phyloP scores from a whole-genome alignment of 2,888 invertebrate genomes.

The Ichneumoninae sp. region DNA sequence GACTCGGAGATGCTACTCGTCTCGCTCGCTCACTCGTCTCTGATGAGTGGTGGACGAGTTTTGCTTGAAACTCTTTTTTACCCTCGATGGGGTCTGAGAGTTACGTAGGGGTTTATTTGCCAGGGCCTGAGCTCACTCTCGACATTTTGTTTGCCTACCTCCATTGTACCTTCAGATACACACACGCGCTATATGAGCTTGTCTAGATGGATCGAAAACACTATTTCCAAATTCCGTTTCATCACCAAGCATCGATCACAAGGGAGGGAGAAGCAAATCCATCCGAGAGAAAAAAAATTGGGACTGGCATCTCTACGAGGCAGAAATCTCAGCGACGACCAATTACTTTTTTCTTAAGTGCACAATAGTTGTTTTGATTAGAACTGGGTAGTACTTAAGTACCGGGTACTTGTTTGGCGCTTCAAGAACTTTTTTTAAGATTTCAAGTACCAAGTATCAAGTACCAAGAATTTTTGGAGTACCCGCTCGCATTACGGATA shows the following conservation, averaged over 20 bases:
- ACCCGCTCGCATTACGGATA: too few relatives aligned
- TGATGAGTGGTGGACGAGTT: constrained; percentile 49
- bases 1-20: constrained; percentile 1
- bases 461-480: too few relatives aligned
- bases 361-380: not conserved
- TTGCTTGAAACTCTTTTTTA: constrained; percentile 47
- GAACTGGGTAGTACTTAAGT: not conserved
- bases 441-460: too few relatives aligned
- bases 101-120: constrained; percentile 32
- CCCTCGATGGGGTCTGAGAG: constrained; percentile 31
- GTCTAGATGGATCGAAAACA: not conserved
- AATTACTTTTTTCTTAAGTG: not conserved
- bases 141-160: constrained; percentile 21
- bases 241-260: not conserved
- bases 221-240: not conserved
- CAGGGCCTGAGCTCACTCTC: constrained; percentile 21
- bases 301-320: not conserved
- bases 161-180: not conserved
- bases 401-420: too few relatives aligned
- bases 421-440: too few relatives aligned
- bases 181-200: not conserved
- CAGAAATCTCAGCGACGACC: not conserved
- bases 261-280: not conserved
- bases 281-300: not conserved
- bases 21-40: constrained; percentile 7